phyloP scores from a whole-genome alignment of 2,797 vertebrate species.

The Antrozous pallidus region DNA sequence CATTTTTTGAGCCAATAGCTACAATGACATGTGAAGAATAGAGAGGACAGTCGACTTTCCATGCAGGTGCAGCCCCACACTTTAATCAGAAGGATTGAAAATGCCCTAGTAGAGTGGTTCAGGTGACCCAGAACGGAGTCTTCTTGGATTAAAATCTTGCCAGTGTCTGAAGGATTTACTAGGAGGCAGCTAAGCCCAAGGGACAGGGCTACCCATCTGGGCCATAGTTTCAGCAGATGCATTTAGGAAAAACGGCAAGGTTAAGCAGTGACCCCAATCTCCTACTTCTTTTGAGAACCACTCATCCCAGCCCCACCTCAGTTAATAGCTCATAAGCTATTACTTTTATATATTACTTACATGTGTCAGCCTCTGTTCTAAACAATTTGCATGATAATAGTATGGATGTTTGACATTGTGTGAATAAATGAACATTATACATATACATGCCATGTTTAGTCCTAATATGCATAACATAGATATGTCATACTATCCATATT shows the following conservation, averaged over 20 bases:
- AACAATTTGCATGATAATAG: neutral
- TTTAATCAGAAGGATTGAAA: neutral
- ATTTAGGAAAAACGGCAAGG: neutral
- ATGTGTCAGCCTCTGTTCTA: neutral
- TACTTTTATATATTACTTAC: neutral
- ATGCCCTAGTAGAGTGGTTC: neutral
- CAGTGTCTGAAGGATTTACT: neutral
- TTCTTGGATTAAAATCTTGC: neutral
- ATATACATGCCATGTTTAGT: neutral
- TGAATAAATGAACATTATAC: neutral
- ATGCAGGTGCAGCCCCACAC: neutral
- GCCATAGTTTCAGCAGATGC: neutral
- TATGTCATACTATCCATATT: neutral
- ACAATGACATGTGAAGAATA: neutral
- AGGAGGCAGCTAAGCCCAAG: neutral
- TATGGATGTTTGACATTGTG: neutral
- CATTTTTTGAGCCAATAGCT: neutral
- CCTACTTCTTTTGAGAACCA: neutral
- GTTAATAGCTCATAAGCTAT: neutral
- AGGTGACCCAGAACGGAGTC: neutral
- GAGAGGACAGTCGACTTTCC: neutral
- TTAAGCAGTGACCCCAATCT: neutral
- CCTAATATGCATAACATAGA: neutral
- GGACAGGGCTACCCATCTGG: neutral
- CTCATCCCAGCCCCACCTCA: neutral